These are phyloP conservation scores for Melikaiella ostensackeni DNA, from an alignment of 2,888 invertebrate genomes.

Conservation along the genomic window DNA sequence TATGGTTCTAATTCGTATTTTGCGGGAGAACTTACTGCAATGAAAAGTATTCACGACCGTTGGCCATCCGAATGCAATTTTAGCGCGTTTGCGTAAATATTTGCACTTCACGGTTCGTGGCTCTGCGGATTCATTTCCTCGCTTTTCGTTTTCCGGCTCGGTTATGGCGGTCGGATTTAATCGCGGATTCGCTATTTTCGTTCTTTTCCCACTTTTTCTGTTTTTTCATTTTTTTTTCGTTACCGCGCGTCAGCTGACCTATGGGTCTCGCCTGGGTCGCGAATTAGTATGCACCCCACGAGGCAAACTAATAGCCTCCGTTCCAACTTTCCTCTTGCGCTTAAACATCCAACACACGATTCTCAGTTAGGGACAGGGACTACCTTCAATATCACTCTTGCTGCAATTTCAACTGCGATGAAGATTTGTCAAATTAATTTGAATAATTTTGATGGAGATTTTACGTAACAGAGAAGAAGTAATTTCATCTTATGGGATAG, in stretches of 20 bases:
- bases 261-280: constrained; percentile 38
- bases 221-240: constrained; percentile 23
- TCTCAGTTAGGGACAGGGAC: constrained; percentile 51
- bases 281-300: constrained; percentile 61
- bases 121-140: constrained; percentile 48
- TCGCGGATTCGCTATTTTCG: constrained; percentile 43
- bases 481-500: background rate
- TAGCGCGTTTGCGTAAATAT: constrained; percentile 53
- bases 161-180: constrained; percentile 32
- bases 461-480: background rate
- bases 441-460: background rate
- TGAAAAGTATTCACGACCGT: background rate
- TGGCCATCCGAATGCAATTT: constrained; percentile 49
- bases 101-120: constrained; percentile 48
- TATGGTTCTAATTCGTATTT: constrained; percentile 8
- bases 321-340: constrained; percentile 48
- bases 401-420: background rate
- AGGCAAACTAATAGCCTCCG: constrained; percentile 61
- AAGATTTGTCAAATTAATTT: background rate
- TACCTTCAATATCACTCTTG: constrained; percentile 47
- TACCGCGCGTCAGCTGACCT: constrained; percentile 47
- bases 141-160: constrained; percentile 40
- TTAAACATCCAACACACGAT: constrained; percentile 52
- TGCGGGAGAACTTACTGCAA: constrained; percentile 28
- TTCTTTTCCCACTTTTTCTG: background rate